Evolutionary conservation across 1,140 invertebrate genomes (phyloP).

Genomic region (Paraescarpia echinospica): DNA sequence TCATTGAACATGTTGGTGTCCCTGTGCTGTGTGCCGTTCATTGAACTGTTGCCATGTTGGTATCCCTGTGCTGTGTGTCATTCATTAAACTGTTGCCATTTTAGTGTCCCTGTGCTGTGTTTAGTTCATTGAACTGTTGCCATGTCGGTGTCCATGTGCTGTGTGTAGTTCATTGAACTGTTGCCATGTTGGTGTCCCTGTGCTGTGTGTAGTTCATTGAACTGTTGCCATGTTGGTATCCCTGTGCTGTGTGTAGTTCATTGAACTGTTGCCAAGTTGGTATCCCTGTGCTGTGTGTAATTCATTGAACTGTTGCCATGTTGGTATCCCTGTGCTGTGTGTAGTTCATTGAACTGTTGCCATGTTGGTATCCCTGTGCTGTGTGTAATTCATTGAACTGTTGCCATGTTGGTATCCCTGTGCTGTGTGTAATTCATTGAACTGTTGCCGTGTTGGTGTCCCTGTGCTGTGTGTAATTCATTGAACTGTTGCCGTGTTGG

Average conservation of each 20-base stretch:
- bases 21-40: not conserved
- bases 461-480: not conserved
- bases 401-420: no score
- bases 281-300: not conserved
- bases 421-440: not conserved
- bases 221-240: no score
- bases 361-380: no score
- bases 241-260: not conserved
- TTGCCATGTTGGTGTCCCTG: no score
- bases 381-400: not conserved
- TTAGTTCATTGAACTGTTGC: not conserved
- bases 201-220: not conserved
- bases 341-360: not conserved
- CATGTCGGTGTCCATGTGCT: no score
- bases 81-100: no score
- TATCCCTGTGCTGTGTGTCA: no score
- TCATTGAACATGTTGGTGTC: not conserved
- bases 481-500: not conserved
- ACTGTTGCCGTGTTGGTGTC: no score
- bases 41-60: not conserved
- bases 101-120: no score
- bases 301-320: not conserved
- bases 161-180: not conserved
- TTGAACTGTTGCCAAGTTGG: not conserved
- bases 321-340: no score